Evolutionary conservation across 2,797 vertebrate genomes (phyloP), one percentile per base, ranked within the genome.

Genomic region (Thaleichthys pacificus): DNA sequence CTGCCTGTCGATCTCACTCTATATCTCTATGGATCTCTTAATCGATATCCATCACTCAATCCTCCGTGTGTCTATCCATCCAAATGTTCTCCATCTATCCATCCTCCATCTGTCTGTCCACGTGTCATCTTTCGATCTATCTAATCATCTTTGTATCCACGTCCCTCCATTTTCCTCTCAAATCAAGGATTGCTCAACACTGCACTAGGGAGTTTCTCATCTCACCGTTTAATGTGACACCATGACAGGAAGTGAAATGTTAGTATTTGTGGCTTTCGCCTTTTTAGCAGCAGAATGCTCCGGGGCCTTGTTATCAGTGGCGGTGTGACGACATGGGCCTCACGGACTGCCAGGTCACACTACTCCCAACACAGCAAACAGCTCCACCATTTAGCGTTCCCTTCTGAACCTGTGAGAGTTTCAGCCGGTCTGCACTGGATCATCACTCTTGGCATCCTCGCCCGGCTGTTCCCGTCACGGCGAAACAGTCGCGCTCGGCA

Each of bases 391-490:
- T 7, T 3, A 42, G 38, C 9, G 11, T 14, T 42, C 38, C 38
- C 24, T 24, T 12, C 38, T 42, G 38, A 12, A 42, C 38, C 38
- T 14, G 38, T 3, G 38, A 12, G 38, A 0, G 9, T 11, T 11
- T 42, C 38, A 42, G 12, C 38, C 11, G 38, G 1, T 12, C 38
- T 12, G 38, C 11, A 7, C 11, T 14, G 38, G 38, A 42, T 42
- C 51, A 54, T 19, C 51, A n/a, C 51, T 54, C 51, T n/a, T n/a
- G 51, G 51, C 51, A 42, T 7, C 38, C 38, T 42, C 11, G 9
- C 58, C 70, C 64, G 65, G 77, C 78, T 80, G 76, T 77, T 83
- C 73, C 68, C 38, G 0, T 69, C n/a, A 61, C 26, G 69, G 77
- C 69, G 58, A n/a, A n/a, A 32, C 69, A 71, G 78, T 79, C 73